A percentile compares a stretch with the other conserved stretches of the same genome.
These are phyloP conservation scores for Formica selysi DNA, from an alignment of 1,140 invertebrate genomes.

Conservation along the genomic window DNA sequence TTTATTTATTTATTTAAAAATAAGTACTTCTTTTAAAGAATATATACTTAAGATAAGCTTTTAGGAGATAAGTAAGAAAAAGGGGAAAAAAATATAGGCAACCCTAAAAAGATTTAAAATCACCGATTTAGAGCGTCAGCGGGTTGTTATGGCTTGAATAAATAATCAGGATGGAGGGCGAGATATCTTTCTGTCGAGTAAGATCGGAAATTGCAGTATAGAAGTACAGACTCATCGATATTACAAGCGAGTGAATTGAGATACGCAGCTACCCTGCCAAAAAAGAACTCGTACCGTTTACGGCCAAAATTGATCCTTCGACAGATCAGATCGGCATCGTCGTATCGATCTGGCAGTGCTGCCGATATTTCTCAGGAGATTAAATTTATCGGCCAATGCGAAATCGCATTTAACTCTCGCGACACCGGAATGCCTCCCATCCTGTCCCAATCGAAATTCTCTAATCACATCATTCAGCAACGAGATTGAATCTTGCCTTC, in stretches of 20 bases:
- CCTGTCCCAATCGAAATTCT: conserved; percentile 16
- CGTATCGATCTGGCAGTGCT: conserved; percentile 39
- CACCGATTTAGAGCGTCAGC: conserved; percentile 17
- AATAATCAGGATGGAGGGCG: conserved; percentile 22
- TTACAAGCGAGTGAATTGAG: conserved; percentile 42
- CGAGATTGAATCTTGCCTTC: conserved; percentile 14
- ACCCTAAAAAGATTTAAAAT: neutral
- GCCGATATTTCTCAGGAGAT: conserved; percentile 30
- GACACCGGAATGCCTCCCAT: neutral
- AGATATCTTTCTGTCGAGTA: conserved; percentile 21
- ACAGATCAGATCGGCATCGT: conserved; percentile 33
- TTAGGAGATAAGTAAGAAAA: too few species aligned
- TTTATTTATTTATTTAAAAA: neutral
- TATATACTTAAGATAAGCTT: neutral
- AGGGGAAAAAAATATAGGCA: neutral
- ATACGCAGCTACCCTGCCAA: conserved; percentile 22
- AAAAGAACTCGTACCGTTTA: conserved; percentile 13
- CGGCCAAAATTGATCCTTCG: conserved; percentile 30
- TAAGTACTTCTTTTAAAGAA: neutral
- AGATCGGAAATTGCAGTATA: conserved; percentile 39
- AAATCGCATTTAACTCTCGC: conserved; percentile 51
- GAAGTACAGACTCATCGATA: conserved; percentile 46
- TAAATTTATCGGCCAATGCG: conserved; percentile 48
- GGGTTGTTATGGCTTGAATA: conserved; percentile 27
- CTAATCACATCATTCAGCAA: conserved; percentile 29